Base-by-base conservation (phyloP, 2,888 invertebrate species). In the Aleiodes testaceus region DNA sequence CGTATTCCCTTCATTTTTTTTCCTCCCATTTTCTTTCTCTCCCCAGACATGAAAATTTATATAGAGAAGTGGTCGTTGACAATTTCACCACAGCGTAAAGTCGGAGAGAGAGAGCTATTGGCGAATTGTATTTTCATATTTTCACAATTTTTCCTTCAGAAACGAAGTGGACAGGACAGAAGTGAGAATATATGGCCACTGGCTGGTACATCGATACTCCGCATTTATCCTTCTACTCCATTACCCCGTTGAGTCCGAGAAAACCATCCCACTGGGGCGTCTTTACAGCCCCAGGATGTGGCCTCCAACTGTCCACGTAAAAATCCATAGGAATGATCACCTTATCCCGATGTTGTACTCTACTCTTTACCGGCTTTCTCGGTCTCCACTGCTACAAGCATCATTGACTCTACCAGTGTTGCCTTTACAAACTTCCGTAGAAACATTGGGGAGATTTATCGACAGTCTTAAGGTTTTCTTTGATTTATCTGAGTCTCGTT, bases 221-320 rank as follows among this genome's bases (percentile, higher is more conserved):
- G 80, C 81, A 82, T 84, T 36, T 83, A 84, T 84, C 82, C 82
- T 84, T 84, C 84, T 83, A 83, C 80, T 81, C 84, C 84, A 84
- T 84, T 84, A 84, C 80, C 84, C 82, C 36, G 36, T 79, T 73
- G 79, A 77, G 77, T 74, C 75, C 70, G 77, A 61, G 65, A 42
- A 61, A 72, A 67, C 70, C 75, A 75, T 42, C 5, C 26, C 26
- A 20, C 45, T 63, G 47, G 45, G 63, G 45, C 47, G 36, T 59
- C 42, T 14, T 14, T 30, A 14, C n/a, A 59, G 9, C 16, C 16
- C 44, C 3, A 47, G 63, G 45, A 63, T 45, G 63, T 63, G 44
- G 63, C 63, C 36, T 59, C 36, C 59, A 59, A 59, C 59, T 59
- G 59, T 59, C 59, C 59, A 59, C 59, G 59, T 59, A 59, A 84